phyloP scores from a whole-genome alignment of 1,140 invertebrate genomes.

The Drosophila sucinea region DNA sequence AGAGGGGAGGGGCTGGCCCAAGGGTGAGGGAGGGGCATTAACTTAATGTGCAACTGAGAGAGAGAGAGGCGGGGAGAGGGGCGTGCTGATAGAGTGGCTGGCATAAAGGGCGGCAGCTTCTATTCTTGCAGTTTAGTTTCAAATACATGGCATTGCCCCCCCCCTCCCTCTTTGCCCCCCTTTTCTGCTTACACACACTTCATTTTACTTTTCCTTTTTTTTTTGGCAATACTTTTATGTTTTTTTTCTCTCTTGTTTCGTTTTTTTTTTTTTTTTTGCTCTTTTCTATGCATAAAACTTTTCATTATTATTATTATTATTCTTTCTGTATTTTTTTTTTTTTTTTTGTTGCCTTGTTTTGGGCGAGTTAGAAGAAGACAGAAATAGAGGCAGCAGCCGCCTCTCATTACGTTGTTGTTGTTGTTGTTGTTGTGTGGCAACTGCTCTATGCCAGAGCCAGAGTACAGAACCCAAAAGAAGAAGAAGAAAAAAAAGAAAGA shows the following conservation, averaged over 20 bases:
- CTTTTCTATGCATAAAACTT: slow-evolving; percentile 69
- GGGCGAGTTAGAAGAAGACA: slow-evolving; percentile 32
- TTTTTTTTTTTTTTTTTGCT: slow-evolving; percentile 51
- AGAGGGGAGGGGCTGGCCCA: not conserved
- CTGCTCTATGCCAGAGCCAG: slow-evolving; percentile 10
- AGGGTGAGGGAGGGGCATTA: slow-evolving; percentile 19
- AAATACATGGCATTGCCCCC: slow-evolving; percentile 57
- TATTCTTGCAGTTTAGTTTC: slow-evolving; percentile 80
- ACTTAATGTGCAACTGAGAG: slow-evolving; percentile 58
- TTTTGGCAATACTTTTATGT: slow-evolving; percentile 36
- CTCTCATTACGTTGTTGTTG: slow-evolving; percentile 41
- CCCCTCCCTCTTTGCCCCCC: not conserved
- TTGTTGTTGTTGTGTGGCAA: slow-evolving; percentile 5
- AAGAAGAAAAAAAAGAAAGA: slow-evolving; percentile 20
- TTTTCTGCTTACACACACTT: not conserved
- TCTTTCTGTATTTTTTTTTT: slow-evolving; percentile 43
- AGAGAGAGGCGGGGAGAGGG: not conserved
- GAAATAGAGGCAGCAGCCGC: slow-evolving; percentile 17
- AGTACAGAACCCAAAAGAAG: not conserved
- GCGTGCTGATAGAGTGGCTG: not conserved
- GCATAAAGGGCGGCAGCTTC: slow-evolving; percentile 5
- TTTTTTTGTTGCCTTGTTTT: slow-evolving; percentile 9
- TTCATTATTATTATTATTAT: slow-evolving; percentile 74
- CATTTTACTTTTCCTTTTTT: not conserved
- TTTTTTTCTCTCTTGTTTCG: not conserved